Percentiles rank a stretch among this genome's conserved stretches.
Evolutionary conservation across 2,113 vertebrate genomes (phyloP).

Genomic region (Larimichthys crocea): DNA sequence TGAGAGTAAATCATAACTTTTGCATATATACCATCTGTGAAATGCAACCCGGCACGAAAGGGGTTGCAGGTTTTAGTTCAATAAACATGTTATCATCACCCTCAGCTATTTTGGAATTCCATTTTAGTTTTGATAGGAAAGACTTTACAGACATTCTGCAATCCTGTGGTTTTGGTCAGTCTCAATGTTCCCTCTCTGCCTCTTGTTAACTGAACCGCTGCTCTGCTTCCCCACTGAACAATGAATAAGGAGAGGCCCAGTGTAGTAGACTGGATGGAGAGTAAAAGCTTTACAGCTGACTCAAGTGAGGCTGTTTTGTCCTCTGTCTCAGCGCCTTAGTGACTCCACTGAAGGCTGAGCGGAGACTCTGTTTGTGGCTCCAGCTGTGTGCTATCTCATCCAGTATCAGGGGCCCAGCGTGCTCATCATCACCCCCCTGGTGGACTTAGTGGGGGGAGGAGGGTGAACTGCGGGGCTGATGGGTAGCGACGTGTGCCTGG

Average conservation of each 20-base stretch:
- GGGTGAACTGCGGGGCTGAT: constrained; percentile 31
- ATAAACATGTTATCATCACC: constrained; percentile 61
- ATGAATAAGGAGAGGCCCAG: constrained; percentile 30
- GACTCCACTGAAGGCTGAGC: constrained; percentile 43
- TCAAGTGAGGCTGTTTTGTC: constrained; percentile 17
- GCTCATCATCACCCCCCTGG: constrained; percentile 55
- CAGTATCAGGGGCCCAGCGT: constrained; percentile 39
- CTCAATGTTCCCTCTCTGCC: constrained; percentile 52
- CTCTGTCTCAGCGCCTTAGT: background rate
- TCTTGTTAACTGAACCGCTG: constrained; percentile 37
- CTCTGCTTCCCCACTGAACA: constrained; percentile 29
- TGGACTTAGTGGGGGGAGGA: constrained; percentile 8
- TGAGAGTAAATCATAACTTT: constrained; percentile 48
- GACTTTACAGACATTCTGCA: constrained; percentile 48
- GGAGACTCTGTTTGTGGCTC: constrained; percentile 34
- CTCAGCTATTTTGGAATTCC: constrained; percentile 51
- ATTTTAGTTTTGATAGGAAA: constrained; percentile 61
- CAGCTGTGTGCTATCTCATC: constrained; percentile 66
- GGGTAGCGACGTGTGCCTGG: constrained; percentile 50
- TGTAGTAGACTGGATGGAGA: background rate
- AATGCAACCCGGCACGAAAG: background rate
- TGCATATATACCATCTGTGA: constrained; percentile 21
- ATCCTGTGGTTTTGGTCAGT: constrained; percentile 72
- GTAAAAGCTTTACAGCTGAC: constrained; percentile 24
- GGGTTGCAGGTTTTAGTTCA: constrained; percentile 38